Evolutionary conservation across 1,140 invertebrate genomes (phyloP).

Genomic region (Micrasema minimum): DNA sequence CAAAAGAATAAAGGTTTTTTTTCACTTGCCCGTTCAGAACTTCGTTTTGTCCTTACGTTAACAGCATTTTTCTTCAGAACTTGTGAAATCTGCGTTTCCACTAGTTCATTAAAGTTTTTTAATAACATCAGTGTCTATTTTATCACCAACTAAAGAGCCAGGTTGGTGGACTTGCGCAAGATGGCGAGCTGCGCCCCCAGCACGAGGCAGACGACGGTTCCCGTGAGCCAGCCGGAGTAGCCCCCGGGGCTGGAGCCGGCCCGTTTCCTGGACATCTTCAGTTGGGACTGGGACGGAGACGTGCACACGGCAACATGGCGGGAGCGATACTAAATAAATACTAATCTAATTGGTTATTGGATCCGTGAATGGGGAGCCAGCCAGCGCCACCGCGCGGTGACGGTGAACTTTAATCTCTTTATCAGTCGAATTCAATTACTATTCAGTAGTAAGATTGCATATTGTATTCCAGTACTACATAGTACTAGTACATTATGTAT

Average conservation of each 20-base stretch:
- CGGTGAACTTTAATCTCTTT: background rate
- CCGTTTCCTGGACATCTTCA: slow-evolving; percentile 22
- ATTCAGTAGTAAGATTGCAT: too few relatives aligned
- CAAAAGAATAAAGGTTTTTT: slow-evolving; percentile 1
- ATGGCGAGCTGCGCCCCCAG: slow-evolving; percentile 13
- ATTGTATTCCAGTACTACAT: too few relatives aligned
- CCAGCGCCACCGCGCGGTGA: slow-evolving; percentile 11
- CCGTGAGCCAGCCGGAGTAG: slow-evolving; percentile 5
- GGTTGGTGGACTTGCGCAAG: slow-evolving; percentile 1
- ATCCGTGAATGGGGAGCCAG: background rate
- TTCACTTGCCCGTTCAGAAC: slow-evolving; percentile 16
- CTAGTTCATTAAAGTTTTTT: too few relatives aligned
- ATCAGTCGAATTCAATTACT: slow-evolving; percentile 6
- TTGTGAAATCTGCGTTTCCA: slow-evolving; percentile 17
- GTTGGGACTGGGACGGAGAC: background rate
- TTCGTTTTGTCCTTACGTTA: slow-evolving; percentile 26
- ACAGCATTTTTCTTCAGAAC: slow-evolving; percentile 27
- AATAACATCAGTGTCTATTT: too few relatives aligned
- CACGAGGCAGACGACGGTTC: slow-evolving; percentile 15
- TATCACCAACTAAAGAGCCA: too few relatives aligned
- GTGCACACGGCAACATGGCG: slow-evolving; percentile 16
- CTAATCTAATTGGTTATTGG: too few relatives aligned
- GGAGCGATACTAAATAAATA: too few relatives aligned
- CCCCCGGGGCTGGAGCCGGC: background rate
- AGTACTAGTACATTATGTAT: too few relatives aligned